Base-by-base conservation (phyloP, 2,797 vertebrate genomes). In the Spea hammondii region DNA sequence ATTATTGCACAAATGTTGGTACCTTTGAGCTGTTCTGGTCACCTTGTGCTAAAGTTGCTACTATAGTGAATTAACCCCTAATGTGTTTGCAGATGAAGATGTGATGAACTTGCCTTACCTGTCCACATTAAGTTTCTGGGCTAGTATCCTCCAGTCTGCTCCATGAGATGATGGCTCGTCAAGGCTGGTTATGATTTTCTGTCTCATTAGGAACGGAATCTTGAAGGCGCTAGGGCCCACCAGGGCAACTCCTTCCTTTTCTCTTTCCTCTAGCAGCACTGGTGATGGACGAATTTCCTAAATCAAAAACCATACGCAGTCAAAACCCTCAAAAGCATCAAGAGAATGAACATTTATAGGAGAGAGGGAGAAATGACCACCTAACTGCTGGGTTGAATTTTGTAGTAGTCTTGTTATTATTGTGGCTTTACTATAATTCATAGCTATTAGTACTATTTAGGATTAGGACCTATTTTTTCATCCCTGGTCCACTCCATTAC, bases 161-260 rank as follows among this genome's bases (percentile, higher is more conserved):
- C 97, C 96, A 54, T 95, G 95, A 82, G 94, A 94, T 83, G 96
- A 96, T 0, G 96, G 96, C 0, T 95, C 92, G 69, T 99, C 97
- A 89, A 99, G 92, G 91, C 97, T 98, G 92, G 95, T 95, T 93
- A 97, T 98, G 92, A 99, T 98, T 94, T 99, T 99, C 92, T 99
- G 97, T 89, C 97, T 94, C 93, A 98, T 98, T 90, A 99, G 96
- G 93, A 98, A 99, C 65, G 97, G 97, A 89, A 99, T 99, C 95
- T 99, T 98, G 90, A 99, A 99, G 87, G 97, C 97, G 92, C 96
- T 99, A 90, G 97, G 97, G 69, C 97, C 97, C 70, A 97, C 97
- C 86, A 99, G 92, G 86, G 97, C 97, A 0, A 95, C 94, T 84
- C 93, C 92, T 54, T 92, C 95, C 85, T 90, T 96, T 91, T 98